Evolutionary conservation across 92 coral and sea anemone species (phyloP).

Genomic region (Epizoanthus ramosus): DNA sequence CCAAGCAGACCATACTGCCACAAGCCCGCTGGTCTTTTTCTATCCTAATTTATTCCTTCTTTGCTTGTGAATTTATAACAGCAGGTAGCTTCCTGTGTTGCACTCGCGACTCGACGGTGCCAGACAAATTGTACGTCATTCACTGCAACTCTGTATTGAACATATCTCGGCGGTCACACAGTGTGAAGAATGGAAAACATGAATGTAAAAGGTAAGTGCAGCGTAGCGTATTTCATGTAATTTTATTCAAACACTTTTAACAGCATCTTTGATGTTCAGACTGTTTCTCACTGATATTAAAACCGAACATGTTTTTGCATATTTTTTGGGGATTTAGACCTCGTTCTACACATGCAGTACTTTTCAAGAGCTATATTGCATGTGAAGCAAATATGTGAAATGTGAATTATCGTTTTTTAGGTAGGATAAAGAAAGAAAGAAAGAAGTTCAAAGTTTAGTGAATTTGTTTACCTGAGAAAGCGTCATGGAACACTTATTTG

Average conservation of each 20-base stretch:
- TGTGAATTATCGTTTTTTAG: no score
- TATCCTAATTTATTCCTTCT: constrained; percentile 21
- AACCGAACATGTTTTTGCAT: no score
- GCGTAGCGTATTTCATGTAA: neutral
- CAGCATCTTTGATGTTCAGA: neutral
- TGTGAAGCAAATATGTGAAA: no score
- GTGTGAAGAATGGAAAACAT: constrained; percentile 21
- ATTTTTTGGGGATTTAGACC: no score
- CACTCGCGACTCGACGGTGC: neutral
- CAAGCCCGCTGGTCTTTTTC: neutral
- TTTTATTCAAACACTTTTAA: neutral
- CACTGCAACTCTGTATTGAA: neutral
- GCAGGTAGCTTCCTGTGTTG: constrained; percentile 8
- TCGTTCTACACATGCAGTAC: no score
- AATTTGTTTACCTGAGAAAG: no score
- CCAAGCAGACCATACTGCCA: neutral
- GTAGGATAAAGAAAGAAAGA: no score
- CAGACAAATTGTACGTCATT: neutral
- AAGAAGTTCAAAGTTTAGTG: no score
- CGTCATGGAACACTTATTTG: no score
- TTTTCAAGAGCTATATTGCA: no score
- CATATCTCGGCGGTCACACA: neutral
- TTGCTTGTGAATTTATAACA: constrained; percentile 21
- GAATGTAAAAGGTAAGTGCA: constrained; percentile 21
- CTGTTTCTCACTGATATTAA: no score